Evolutionary conservation across 2,888 invertebrate species (phyloP), one percentile per base, ranked within the genome.

Genomic region (Taphrorychus bicolor): DNA sequence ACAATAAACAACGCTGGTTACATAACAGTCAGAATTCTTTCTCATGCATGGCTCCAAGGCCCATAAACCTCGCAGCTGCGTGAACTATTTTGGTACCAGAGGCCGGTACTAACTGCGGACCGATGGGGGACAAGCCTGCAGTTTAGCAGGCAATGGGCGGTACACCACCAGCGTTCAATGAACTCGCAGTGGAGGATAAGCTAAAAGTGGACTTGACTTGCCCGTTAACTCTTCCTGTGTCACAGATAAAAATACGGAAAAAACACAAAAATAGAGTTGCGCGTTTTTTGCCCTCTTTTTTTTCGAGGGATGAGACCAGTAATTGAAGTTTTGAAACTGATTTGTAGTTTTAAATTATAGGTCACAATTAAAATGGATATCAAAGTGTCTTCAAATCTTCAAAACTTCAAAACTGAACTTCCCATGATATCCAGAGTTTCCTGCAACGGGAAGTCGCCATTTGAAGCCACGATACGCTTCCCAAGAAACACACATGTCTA

Each of bases 11-110:
- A 71, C 66, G 54, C 51, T 69, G 73, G 76, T 79, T 78, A 76
- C 78, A 78, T 78, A 79, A 79, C 75, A 73, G 76, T 77, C 78
- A 72, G 74, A 78, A 78, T 79, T 78, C 78, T 75, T 74, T 76
- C 73, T 76, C 75, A 77, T 75, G 76, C 32, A 32, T 32, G 62
- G 22, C 49, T 21, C 18, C 63, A 68, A 63, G 59, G 41, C 45
- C 59, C 40, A 5, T 21, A 42, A 67, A 66, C 57, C 61, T 61
- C 5, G 14, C 11, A 51, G 59, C 48, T 56, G 14, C n/a, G n/a
- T n/a, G n/a, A n/a, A n/a, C n/a, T n/a, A n/a, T n/a, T n/a, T n/a
- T n/a, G n/a, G n/a, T n/a, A n/a, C n/a, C n/a, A n/a, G n/a, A n/a
- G n/a, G n/a, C n/a, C n/a, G n/a, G n/a, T n/a, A n/a, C n/a, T n/a